Conservation (phyloP, 1,140 invertebrate genomes). For the Yoshiicerus persimilis region DNA sequence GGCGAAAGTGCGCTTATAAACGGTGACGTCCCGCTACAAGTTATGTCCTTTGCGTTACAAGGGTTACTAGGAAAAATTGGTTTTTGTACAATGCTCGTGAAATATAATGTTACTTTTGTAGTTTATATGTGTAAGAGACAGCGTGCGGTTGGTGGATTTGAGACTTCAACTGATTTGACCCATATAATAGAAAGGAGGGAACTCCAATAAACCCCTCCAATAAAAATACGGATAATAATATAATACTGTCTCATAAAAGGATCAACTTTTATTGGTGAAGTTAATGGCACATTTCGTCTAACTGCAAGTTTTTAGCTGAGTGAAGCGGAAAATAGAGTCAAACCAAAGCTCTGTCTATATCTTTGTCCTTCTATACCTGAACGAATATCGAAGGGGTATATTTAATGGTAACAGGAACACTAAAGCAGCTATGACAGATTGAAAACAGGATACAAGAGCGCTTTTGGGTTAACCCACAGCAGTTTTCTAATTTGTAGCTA, state of each 20-base stretch:
- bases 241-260: neutral
- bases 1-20: too few relatives aligned
- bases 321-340: neutral
- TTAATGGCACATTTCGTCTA: neutral
- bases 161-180: neutral
- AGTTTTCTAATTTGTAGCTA: neutral
- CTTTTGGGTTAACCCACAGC: neutral
- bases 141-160: neutral
- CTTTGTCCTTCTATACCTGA: neutral
- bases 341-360: neutral
- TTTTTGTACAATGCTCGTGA: too few relatives aligned
- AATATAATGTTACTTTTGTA: too few relatives aligned
- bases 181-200: neutral
- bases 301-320: neutral
- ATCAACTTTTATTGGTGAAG: constrained; percentile 4
- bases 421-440: neutral
- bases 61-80: too few relatives aligned
- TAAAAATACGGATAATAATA: neutral
- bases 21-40: too few relatives aligned
- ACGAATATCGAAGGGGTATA: neutral
- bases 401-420: neutral
- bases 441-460: neutral
- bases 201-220: too few relatives aligned
- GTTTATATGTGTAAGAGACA: too few relatives aligned
- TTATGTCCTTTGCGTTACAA: too few relatives aligned